Conservation (phyloP, 2,113 vertebrate species). For the Sinocyclocheilus maitianheensis region DNA sequence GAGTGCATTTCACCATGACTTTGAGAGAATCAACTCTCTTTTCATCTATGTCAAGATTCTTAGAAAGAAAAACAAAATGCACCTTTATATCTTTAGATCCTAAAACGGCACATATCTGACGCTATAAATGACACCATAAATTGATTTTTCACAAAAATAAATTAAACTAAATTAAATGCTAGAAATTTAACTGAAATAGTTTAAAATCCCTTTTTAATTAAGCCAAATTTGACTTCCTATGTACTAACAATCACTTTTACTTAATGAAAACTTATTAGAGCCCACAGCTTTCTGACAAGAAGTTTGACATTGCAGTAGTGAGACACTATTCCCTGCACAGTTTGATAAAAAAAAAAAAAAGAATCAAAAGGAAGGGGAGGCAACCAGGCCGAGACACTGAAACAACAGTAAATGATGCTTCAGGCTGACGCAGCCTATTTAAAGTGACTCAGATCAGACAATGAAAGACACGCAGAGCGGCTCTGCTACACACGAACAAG, state of each 20-base stretch:
- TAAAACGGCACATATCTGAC: background rate
- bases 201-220: slow-evolving; percentile 4
- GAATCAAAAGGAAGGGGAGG: background rate
- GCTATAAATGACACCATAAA: background rate
- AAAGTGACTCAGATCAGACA: slow-evolving; percentile 8
- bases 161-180: background rate
- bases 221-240: background rate
- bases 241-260: background rate
- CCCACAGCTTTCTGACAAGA: slow-evolving; percentile 7
- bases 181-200: background rate
- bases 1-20: background rate
- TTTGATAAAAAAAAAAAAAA: background rate
- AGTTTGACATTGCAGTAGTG: background rate
- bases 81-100: background rate
- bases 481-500: slow-evolving; percentile 16
- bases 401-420: slow-evolving; percentile 17
- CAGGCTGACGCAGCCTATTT: background rate
- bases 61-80: background rate
- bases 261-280: background rate
- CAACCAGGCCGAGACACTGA: slow-evolving; percentile 4
- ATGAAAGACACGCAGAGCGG: background rate
- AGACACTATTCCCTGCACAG: background rate
- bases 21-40: background rate
- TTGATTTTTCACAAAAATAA: background rate
- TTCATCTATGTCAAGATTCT: background rate